Conservation (phyloP, 2,888 invertebrate species). For the Amiota communis region DNA sequence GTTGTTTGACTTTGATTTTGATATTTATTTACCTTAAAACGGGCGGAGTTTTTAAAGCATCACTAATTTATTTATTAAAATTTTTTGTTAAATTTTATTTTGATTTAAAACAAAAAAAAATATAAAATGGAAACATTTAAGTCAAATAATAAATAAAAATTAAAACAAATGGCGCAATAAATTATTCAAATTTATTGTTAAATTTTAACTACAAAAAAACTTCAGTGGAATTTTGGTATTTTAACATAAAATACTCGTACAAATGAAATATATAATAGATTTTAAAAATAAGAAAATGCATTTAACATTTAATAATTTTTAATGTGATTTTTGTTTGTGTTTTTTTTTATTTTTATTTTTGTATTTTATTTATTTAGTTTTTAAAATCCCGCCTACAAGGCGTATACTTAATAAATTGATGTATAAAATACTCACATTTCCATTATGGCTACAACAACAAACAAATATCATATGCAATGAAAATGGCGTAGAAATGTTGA, state of each 20-base stretch:
- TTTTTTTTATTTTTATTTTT: neutral
- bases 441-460: too few species aligned
- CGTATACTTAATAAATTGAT: slow-evolving; percentile 36
- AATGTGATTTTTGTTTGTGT: neutral
- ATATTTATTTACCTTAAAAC: neutral
- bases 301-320: slow-evolving; percentile 8
- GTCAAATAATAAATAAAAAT: slow-evolving; percentile 18
- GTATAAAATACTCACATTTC: neutral
- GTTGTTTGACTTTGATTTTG: neutral
- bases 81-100: neutral
- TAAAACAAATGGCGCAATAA: slow-evolving; percentile 19
- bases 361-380: neutral
- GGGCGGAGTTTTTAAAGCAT: slow-evolving; percentile 19
- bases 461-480: too few species aligned
- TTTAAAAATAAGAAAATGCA: neutral
- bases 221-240: neutral
- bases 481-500: too few species aligned
- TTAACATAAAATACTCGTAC: neutral
- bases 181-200: slow-evolving; percentile 16
- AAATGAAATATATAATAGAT: neutral
- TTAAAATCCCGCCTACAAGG: slow-evolving; percentile 38
- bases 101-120: neutral
- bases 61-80: neutral
- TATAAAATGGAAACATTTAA: neutral
- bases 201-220: neutral